Evolutionary conservation across 2,797 vertebrate genomes (phyloP).

Genomic region (Epinephelus awoara): DNA sequence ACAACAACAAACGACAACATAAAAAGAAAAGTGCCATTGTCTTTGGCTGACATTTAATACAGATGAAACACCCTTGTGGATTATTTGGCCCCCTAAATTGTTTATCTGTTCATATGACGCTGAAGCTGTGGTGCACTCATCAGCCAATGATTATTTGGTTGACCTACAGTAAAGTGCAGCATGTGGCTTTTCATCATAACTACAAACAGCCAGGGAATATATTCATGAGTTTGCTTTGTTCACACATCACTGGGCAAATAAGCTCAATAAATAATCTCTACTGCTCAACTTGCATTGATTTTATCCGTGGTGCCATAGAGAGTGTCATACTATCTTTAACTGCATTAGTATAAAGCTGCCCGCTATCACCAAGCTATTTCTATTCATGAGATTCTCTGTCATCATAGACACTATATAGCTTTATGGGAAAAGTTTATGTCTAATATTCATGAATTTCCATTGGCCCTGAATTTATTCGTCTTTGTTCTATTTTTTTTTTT

Average conservation of each 20-base stretch:
- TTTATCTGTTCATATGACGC: conserved; percentile 4
- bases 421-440: conserved; percentile 65
- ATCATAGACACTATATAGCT: conserved; percentile 65
- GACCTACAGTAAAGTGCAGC: conserved; percentile 15
- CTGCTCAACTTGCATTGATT: conserved; percentile 32
- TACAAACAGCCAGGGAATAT: conserved; percentile 32
- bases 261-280: conserved; percentile 34
- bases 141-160: conserved; percentile 23
- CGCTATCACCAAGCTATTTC: conserved; percentile 59
- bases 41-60: not conserved
- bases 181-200: conserved; percentile 33
- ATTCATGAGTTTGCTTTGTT: conserved; percentile 33
- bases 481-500: conserved; percentile 12
- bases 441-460: conserved; percentile 69
- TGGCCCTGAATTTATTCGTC: conserved; percentile 36
- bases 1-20: not conserved
- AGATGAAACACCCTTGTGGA: not conserved
- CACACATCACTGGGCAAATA: conserved; percentile 38
- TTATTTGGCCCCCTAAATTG: not conserved
- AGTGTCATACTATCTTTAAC: conserved; percentile 29
- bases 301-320: conserved; percentile 25
- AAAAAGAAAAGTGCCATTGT: not conserved
- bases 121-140: not conserved
- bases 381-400: conserved; percentile 73
- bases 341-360: conserved; percentile 15